Evolutionary conservation across 1,140 invertebrate species (phyloP).

Genomic region (Patella vulgata): DNA sequence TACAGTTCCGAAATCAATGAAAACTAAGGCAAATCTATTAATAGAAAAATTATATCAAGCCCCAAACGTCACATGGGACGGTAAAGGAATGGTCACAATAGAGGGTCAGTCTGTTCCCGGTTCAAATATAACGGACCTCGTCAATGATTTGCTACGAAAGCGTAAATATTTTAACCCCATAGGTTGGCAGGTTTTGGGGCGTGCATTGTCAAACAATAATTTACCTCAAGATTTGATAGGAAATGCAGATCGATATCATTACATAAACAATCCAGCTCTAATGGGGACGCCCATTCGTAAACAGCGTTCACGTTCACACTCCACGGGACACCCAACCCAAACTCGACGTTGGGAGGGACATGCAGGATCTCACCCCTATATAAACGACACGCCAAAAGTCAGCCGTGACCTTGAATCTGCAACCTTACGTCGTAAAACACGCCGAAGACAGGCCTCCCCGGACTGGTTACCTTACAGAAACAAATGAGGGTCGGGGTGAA

Average conservation of each 20-base stretch:
- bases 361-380: too few relatives aligned
- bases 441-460: too few relatives aligned
- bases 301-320: conserved; percentile 5
- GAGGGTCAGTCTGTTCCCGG: not conserved
- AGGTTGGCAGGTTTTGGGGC: conserved; percentile 3
- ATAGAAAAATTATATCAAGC: not conserved
- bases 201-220: not conserved
- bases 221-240: too few relatives aligned
- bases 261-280: too few relatives aligned
- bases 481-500: too few relatives aligned
- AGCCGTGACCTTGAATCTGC: too few relatives aligned
- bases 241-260: too few relatives aligned
- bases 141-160: conserved; percentile 6
- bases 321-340: not conserved
- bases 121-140: conserved; percentile 11
- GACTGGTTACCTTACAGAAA: too few relatives aligned
- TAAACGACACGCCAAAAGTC: too few relatives aligned
- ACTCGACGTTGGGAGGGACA: not conserved
- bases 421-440: too few relatives aligned
- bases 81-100: not conserved
- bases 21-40: conserved; percentile 11
- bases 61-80: conserved; percentile 7
- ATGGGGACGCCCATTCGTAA: too few relatives aligned
- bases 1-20: conserved; percentile 10
- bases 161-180: not conserved